Base-by-base conservation (phyloP, 1,140 invertebrate genomes). In the Drosophila carrolli region DNA sequence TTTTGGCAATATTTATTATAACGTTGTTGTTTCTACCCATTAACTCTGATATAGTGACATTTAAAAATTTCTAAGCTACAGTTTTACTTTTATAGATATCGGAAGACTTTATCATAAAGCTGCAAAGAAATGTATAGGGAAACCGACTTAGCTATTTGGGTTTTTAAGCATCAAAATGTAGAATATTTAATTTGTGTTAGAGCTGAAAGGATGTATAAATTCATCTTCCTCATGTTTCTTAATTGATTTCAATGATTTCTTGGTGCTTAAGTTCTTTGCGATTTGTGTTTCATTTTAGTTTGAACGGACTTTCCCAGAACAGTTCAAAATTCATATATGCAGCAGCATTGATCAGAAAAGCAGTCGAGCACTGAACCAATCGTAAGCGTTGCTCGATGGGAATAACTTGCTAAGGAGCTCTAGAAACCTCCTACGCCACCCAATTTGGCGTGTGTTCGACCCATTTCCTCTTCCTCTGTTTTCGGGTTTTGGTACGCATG, bases 401-500 rank as follows among this genome's bases (percentile, higher is more conserved):
- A 57, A 57, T 50, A 56, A 50, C 56, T 77, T 43, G 54, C 62
- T 76, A 60, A 60, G 51, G 62, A 76, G 54, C 23, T n/a, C 8
- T 4, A 13, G 32, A 9, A 60, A 6, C 40, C 32, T 35, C 48
- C 53, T 56, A n/a, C 19, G 46, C 37, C 71, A 37, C 48, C 41
- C 27, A 32, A n/a, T 29, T 19, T 27, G 14, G 11, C 54, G 23
- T 65, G 43, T 37, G 43, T 11, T n/a, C 2, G 1, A 50, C 35
- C 19, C 43, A 62, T 44, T 44, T 75, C 41, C 68, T 51, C 44
- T 44, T 75, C 44, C 68, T 51, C 37, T 58, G 51, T 50, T 57
- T 46, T 19, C 47, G 27, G 56, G 29, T 62, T 62, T 23, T 78
- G 70, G 79, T 59, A 88, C 83, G 83, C 83, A 73, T 70, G 71